Evolutionary conservation across 2,797 vertebrate species (phyloP).

Genomic region (Pangasius sanitwongsei): DNA sequence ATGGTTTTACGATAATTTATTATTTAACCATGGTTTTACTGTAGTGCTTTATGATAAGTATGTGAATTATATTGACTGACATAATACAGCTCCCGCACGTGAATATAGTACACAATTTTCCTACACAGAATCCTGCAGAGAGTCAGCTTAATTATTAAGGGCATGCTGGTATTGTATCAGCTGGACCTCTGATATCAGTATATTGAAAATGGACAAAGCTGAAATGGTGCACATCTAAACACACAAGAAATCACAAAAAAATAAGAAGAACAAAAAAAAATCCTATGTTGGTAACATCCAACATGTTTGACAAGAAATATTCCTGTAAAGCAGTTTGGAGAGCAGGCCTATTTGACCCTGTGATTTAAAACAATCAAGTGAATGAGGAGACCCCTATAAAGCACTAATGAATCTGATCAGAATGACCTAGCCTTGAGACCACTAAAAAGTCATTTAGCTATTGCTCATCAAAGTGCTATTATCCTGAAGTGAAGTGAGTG

Average conservation of each 20-base stretch:
- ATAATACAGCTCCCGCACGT: not conserved
- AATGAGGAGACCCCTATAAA: slow-evolving; percentile 5
- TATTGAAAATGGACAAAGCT: not conserved
- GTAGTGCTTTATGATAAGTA: not conserved
- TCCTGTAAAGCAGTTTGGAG: not conserved
- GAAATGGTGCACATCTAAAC: not conserved
- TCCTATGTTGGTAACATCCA: not conserved
- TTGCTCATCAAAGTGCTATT: slow-evolving; percentile 35
- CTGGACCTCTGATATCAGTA: not conserved
- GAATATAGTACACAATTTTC: not conserved
- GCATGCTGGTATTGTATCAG: not conserved
- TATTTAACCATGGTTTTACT: not conserved
- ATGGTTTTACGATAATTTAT: not conserved
- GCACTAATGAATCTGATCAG: slow-evolving; percentile 38
- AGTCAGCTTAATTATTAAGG: not conserved
- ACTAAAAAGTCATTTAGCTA: slow-evolving; percentile 42
- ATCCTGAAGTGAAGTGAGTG: slow-evolving; percentile 48
- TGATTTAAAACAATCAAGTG: slow-evolving; percentile 30
- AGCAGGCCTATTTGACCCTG: slow-evolving; percentile 12
- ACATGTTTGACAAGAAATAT: not conserved
- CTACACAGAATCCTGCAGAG: not conserved
- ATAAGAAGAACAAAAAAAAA: not conserved
- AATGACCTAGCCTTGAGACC: slow-evolving; percentile 25
- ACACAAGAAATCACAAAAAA: not conserved
- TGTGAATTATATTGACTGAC: not conserved